Conservation (phyloP, 2,797 vertebrate species). For the Antrozous pallidus region DNA sequence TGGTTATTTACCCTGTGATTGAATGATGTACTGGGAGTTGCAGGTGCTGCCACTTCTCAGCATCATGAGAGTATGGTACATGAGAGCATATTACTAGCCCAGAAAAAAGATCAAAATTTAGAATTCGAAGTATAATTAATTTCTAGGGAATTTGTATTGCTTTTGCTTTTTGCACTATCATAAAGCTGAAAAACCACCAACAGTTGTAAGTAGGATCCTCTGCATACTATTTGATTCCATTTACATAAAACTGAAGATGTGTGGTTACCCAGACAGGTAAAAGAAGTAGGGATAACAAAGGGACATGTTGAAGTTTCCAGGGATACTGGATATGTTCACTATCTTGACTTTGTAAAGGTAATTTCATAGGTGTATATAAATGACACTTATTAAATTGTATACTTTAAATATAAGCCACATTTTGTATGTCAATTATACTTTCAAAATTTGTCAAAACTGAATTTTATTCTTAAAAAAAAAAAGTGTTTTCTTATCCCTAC, state of each 20-base stretch:
- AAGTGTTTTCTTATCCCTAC: slow-evolving; percentile 75
- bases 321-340: not conserved
- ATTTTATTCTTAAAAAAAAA: not conserved
- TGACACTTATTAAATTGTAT: not conserved
- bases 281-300: not conserved
- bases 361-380: not conserved
- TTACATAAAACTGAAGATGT: not conserved
- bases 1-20: not conserved
- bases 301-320: not conserved
- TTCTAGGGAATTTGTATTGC: not conserved
- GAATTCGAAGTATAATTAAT: not conserved
- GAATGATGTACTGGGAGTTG: not conserved
- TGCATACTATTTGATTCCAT: not conserved
- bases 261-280: not conserved
- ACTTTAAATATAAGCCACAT: not conserved
- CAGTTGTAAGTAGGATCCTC: not conserved
- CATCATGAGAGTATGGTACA: not conserved
- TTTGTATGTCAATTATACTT: not conserved
- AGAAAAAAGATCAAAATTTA: not conserved
- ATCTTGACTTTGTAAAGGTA: not conserved
- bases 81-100: not conserved
- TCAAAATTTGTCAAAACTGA: not conserved
- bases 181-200: not conserved
- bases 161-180: not conserved
- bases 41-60: not conserved